Base-by-base conservation (phyloP, 2,888 invertebrate species). In the Drosophila helvetica region DNA sequence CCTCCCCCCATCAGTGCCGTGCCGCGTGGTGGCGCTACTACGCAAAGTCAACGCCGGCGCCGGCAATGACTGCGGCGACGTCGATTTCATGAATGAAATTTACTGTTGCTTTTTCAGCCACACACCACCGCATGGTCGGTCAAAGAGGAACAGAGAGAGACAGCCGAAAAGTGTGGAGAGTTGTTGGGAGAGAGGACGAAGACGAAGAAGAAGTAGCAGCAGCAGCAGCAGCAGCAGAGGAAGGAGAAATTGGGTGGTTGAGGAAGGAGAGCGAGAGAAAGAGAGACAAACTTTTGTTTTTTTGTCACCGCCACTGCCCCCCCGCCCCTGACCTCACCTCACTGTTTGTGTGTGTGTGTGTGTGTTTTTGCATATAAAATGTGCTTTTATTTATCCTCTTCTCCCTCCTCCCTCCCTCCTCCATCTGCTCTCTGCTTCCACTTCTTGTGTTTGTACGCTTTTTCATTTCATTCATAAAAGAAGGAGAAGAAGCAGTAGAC, bases 11-110 rank as follows among this genome's bases (percentile, higher is more conserved):
- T n/a, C n/a, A n/a, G n/a, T n/a, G n/a, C n/a, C n/a, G n/a, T n/a
- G 38, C 15, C 38, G 15, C 15, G 38, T 15, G 30, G 38, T 15
- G 30, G 38, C 38, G 38, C 38, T 38, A 38, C 15, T 38, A 38
- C 38, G 7, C 38, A 38, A 38, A 38, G 38, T 7, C 38, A 38
- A 38, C 7, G 38, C 38, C n/a, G 38, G 38, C 38, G 15, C 30
- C n/a, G 30, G 30, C 17, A 53, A 43, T 46, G 48, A 67, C 65
- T 50, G 67, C 65, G 27, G 33, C 54, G 27, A 33, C 54, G 56
- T n/a, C 15, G 38, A 57, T 54, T 71, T 71, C 46, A 79, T 82
- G 81, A 84, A 84, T 84, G 88, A 88, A 84, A 75, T 82, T 88
- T 51, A 74, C 80, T 88, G 79, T 79, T 61, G 56, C 48, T 48